Percentiles rank a stretch among this genome's conserved stretches.
Evolutionary conservation across 2,888 invertebrate genomes (phyloP).

Genomic region (Octonoba sinensis): DNA sequence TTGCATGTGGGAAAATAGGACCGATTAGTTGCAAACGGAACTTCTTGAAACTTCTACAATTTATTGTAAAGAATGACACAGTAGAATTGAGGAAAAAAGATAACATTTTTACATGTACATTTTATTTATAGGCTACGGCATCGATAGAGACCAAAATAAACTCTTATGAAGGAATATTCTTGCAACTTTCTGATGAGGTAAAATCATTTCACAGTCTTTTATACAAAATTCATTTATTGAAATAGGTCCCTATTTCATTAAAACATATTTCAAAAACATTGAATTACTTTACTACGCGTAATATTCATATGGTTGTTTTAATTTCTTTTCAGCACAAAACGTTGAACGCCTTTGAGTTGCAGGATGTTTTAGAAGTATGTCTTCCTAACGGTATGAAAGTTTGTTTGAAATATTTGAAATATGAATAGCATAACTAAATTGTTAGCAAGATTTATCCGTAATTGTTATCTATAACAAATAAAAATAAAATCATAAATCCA

Average conservation of each 20-base stretch:
- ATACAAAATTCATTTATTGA: background rate
- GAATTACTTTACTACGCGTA: background rate
- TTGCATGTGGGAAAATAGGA: too few species aligned
- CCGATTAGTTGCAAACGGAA: too few species aligned
- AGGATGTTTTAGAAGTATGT: constrained; percentile 90
- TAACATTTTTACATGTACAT: background rate
- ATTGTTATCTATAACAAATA: background rate
- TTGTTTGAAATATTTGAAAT: background rate
- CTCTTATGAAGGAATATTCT: constrained; percentile 90
- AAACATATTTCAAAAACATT: background rate
- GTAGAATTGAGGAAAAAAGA: too few species aligned
- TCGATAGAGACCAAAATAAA: constrained; percentile 79
- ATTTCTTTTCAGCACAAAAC: constrained; percentile 77
- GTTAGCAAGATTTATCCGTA: too few species aligned
- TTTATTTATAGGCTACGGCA: constrained; percentile 38
- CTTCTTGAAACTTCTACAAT: too few species aligned
- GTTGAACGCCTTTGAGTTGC: constrained; percentile 90
- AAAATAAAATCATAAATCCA: background rate
- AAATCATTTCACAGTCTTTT: background rate
- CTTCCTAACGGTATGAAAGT: constrained; percentile 80
- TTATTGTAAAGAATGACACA: too few species aligned
- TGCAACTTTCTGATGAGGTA: constrained; percentile 87
- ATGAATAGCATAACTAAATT: too few species aligned
- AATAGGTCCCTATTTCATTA: too few species aligned
- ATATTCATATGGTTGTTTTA: constrained; percentile 3